Evolutionary conservation across 2,888 invertebrate species (phyloP).

Genomic region (Clostera curtula): DNA sequence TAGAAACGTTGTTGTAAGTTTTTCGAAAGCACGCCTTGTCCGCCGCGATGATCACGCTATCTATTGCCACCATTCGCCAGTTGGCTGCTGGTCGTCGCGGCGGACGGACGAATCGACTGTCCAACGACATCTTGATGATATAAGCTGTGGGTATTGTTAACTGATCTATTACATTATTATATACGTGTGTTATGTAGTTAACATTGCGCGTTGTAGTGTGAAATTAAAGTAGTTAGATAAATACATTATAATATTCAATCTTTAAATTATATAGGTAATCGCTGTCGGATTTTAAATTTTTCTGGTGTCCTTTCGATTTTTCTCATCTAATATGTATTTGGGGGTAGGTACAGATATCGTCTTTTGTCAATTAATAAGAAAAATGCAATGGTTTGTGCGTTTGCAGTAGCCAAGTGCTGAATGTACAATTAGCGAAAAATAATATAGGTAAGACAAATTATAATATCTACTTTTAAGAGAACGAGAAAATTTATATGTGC

Average conservation of each 20-base stretch:
- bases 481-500: no score
- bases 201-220: conserved; percentile 48
- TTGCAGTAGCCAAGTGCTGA: conserved; percentile 15
- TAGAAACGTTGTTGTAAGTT: conserved; percentile 35
- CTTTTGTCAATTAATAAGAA: conserved; percentile 64
- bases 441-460: no score
- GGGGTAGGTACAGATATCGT: conserved; percentile 64
- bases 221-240: conserved; percentile 59
- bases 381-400: conserved; percentile 21
- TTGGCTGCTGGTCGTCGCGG: conserved; percentile 4
- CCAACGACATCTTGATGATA: conserved; percentile 41
- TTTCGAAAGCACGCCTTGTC: conserved; percentile 14
- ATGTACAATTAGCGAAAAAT: no score
- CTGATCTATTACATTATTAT: conserved; percentile 42
- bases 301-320: conserved; percentile 37
- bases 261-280: conserved; percentile 54
- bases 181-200: conserved; percentile 65
- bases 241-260: conserved; percentile 67
- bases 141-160: conserved; percentile 46
- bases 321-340: conserved; percentile 55
- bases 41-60: background rate
- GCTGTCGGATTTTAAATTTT: conserved; percentile 33
- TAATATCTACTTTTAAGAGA: no score
- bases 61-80: background rate
- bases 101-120: conserved; percentile 22